A percentile compares a stretch with the other conserved stretches of the same genome.
Conservation (phyloP, 1,140 invertebrate species). For the Popillia japonica region DNA sequence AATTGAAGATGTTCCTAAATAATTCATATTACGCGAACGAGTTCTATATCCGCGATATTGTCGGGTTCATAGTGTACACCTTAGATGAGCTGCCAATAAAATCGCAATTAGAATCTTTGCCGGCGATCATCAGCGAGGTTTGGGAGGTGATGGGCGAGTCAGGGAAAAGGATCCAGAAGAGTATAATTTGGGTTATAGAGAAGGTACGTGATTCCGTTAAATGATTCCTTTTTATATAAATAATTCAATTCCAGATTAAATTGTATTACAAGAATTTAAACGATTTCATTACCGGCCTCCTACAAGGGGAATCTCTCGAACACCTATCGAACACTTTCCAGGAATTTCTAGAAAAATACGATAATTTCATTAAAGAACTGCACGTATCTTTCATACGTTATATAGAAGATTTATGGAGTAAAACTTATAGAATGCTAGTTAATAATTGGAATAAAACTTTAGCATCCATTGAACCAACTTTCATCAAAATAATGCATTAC, state of each 20-base stretch:
- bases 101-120: constrained; percentile 77
- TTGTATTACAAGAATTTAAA: constrained; percentile 73
- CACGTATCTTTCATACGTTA: constrained; percentile 80
- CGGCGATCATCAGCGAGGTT: constrained; percentile 80
- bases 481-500: constrained; percentile 78
- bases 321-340: constrained; percentile 73
- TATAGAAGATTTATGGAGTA: constrained; percentile 75
- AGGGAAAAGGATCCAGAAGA: constrained; percentile 76
- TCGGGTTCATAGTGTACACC: constrained; percentile 71
- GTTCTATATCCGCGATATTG: constrained; percentile 82
- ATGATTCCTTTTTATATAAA: no score
- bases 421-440: constrained; percentile 66
- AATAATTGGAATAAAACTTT: constrained; percentile 76
- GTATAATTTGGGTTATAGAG: constrained; percentile 77
- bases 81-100: constrained; percentile 81
- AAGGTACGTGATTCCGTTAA: constrained; percentile 59
- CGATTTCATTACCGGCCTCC: constrained; percentile 71
- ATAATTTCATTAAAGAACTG: constrained; percentile 78
- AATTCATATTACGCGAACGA: constrained; percentile 81
- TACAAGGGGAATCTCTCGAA: constrained; percentile 76
- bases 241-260: constrained; percentile 64
- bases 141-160: constrained; percentile 86
- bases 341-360: constrained; percentile 76
- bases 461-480: constrained; percentile 76
- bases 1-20: constrained; percentile 75